Conservation (phyloP, 2,113 vertebrate species). For the Phyllostomus hastatus region DNA sequence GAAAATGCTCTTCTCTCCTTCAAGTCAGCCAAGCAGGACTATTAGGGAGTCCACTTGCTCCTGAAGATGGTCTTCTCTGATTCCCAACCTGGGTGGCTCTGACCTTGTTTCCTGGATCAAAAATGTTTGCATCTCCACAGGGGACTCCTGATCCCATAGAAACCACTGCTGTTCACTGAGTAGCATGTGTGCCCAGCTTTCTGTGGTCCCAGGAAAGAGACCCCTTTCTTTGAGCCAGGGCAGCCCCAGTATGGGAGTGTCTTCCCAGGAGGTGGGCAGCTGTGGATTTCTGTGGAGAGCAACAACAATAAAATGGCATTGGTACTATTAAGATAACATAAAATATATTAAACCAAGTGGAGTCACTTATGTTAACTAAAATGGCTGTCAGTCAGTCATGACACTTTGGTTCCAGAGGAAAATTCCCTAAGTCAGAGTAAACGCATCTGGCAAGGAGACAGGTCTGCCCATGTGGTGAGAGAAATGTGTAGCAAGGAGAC, state of each 20-base stretch:
- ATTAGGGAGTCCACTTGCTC: background rate
- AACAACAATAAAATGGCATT: too few relatives aligned
- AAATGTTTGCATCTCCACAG: background rate
- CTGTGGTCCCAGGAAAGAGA: accelerated
- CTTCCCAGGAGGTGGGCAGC: too few relatives aligned
- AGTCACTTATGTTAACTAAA: too few relatives aligned
- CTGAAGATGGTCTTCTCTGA: background rate
- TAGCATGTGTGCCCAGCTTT: background rate
- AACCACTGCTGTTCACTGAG: background rate
- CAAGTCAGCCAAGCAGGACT: background rate
- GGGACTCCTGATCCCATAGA: background rate
- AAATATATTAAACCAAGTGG: too few relatives aligned
- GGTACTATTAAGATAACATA: too few relatives aligned
- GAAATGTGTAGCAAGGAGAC: too few relatives aligned
- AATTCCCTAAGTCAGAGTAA: too few relatives aligned
- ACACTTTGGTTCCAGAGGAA: too few relatives aligned
- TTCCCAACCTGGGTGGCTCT: background rate
- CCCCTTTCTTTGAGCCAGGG: background rate
- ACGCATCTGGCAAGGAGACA: too few relatives aligned
- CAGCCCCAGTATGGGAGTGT: accelerated
- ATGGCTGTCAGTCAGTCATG: too few relatives aligned
- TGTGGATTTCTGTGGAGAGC: too few relatives aligned
- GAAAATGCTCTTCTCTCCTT: background rate
- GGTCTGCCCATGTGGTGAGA: too few relatives aligned
- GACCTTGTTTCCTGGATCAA: background rate